Evolutionary conservation across 2,797 vertebrate species (phyloP).

Genomic region (Lagodon rhomboides): DNA sequence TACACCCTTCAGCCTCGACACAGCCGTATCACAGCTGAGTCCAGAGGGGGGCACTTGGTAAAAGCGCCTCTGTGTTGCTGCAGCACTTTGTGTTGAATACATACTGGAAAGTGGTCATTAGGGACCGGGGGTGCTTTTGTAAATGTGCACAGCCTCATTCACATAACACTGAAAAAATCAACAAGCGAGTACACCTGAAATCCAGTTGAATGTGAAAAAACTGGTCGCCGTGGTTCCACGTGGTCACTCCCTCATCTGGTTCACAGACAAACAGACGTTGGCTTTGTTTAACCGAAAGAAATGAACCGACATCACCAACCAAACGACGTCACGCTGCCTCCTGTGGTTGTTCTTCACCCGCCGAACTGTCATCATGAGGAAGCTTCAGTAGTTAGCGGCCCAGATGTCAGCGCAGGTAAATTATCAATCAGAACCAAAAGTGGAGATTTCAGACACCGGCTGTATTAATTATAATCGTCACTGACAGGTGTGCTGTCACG

Average conservation of each 20-base stretch:
- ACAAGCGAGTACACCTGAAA: background rate
- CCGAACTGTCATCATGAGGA: slow-evolving; percentile 5
- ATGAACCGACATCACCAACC: background rate
- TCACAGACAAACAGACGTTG: background rate
- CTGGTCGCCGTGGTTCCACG: background rate
- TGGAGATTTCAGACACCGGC: background rate
- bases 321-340: background rate
- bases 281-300: background rate
- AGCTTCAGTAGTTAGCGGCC: slow-evolving; percentile 4
- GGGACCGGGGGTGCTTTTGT: background rate
- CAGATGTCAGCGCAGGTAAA: slow-evolving; percentile 11
- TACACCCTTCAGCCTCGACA: too few relatives aligned
- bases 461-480: background rate
- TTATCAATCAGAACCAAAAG: background rate
- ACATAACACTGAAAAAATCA: background rate
- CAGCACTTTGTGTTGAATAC: background rate
- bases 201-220: background rate
- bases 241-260: background rate
- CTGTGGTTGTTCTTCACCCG: background rate
- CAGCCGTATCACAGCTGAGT: background rate
- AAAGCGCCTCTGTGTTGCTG: background rate
- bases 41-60: background rate
- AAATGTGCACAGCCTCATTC: background rate
- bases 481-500: background rate
- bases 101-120: background rate